Evolutionary conservation across 64 coral and sea anemone species (phyloP), one percentile per base, ranked within the genome.

Genomic region (Cladopsammia gracilis): DNA sequence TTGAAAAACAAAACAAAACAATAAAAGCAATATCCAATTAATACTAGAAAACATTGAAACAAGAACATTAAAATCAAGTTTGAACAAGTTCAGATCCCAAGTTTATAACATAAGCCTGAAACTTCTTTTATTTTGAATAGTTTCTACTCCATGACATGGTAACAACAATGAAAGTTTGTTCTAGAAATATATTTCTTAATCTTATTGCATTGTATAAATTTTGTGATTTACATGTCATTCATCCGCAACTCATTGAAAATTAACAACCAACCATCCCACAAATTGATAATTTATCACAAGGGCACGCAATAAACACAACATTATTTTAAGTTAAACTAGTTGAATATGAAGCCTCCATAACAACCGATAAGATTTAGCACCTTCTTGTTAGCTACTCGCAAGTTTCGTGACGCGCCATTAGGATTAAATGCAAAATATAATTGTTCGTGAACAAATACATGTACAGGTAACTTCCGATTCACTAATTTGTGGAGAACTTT

Each of bases 401-500:
- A 42, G 8, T 48, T 64, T 66, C 46, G 80, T 84, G 62, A 84
- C 57, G 4, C 5, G 34, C 25, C 58, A 43, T 6, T 45, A 1
- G 43, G 59, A 82, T 6, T 12, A 84, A 67, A 67, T 64, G 5
- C 53, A 80, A 80, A 62, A 44, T 80, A 60, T 80, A 62, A 61
- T 84, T 84, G 60, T 50, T n/a, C 45, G 46, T 14, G 61, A 84
- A 68, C 61, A 84, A 82, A 84, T 84, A 84, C 45, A 84, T 46
- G 50, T 67, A 22, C 62, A 48, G 43, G 80, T 67, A 34, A 84
- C 62, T 84, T 84, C 60, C 80, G 80, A 84, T 14, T 20, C 47
- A 84, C 7, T 62, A 64, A 84, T 84, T 84, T 67, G 80, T 84
- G 12, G 44, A 48, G 10, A 84, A 49, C 47, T 8, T 18, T 47